phyloP scores from a whole-genome alignment of 37 sponge, comb jelly and placozoan genomes.

The Crambe crambe region DNA sequence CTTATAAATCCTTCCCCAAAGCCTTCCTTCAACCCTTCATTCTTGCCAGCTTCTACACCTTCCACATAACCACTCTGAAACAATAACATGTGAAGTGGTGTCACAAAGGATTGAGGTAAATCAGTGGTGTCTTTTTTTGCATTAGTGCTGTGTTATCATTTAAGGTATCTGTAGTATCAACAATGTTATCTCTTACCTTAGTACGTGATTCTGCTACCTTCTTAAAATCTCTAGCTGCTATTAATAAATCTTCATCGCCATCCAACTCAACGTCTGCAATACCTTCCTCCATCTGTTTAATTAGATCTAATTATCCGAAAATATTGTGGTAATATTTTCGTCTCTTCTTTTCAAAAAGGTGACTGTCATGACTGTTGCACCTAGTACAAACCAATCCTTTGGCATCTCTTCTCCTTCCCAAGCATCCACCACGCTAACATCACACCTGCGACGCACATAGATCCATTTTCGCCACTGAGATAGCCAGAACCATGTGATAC shows the following conservation, averaged over 20 bases:
- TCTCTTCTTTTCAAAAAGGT: conserved; percentile 6
- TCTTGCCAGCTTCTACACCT: conserved; percentile 28
- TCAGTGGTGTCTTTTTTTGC: background rate
- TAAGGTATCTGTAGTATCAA: no score
- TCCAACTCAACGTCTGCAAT: conserved; percentile 18
- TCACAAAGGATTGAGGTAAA: no score
- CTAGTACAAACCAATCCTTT: background rate
- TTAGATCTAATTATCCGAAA: conserved; percentile 28
- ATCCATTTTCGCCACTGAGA: conserved; percentile 16
- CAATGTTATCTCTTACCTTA: background rate
- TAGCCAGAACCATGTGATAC: conserved; percentile 2
- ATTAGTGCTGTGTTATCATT: no score
- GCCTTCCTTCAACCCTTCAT: conserved; percentile 7
- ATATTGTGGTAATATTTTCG: background rate
- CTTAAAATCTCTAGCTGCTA: conserved; percentile 29
- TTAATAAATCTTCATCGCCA: conserved; percentile 16
- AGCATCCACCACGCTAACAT: conserved; percentile 9
- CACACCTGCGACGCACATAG: background rate
- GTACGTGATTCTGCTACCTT: conserved; percentile 5
- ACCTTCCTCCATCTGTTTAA: background rate
- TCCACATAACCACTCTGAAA: conserved; percentile 47
- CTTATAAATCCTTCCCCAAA: conserved; percentile 12
- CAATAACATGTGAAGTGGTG: no score
- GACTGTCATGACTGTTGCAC: background rate
- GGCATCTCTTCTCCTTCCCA: conserved; percentile 19